Base-by-base conservation (phyloP, 2,797 vertebrate species). In the Myiotriccus ornatus region DNA sequence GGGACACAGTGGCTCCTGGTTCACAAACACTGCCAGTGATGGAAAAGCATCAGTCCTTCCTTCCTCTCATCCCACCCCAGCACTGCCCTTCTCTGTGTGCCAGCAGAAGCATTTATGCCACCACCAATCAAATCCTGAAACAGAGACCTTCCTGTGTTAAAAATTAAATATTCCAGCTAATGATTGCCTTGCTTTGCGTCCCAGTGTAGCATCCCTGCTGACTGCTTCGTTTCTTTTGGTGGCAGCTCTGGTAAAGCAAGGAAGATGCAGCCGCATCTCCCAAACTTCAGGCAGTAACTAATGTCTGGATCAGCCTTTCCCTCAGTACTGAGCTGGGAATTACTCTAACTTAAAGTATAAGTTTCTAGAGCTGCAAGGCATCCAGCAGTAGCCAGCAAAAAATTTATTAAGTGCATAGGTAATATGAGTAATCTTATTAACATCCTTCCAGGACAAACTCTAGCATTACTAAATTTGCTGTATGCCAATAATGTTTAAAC, bases 381-480 rank as follows among this genome's bases (percentile, higher is more conserved):
- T 18, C 13, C 57, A 68, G 60, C 28, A 50, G 89, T 87, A 97
- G 86, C 64, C 60, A 91, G 79, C 53, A 92, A 83, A 46, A 92
- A 93, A 81, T 76, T 78, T 95, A 92, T 96, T 91, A 89, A 89
- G 84, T 49, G 10, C 49, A 34, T 43, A 87, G 57, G 87, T 87
- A 93, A 94, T 76, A 87, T 74, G 44, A 92, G 89, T 94, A 93
- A 93, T 89, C 92, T 93, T 92, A 92, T 89, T 89, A 94, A 94
- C n/a, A 25, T 87, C 65, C 82, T 80, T 91, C 92, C 67, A 92
- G 55, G 69, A 84, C 32, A 64, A 89, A 83, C 39, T 60, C 74
- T 90, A 56, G 7, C 41, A 64, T 91, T 87, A 92, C 78, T 92
- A 65, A 83, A 84, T 92, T 84, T 89, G 69, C 12, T 65, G 13